These are phyloP conservation scores for Coenonympha arcania DNA, from an alignment of 2,888 invertebrate genomes.

Conservation along the genomic window DNA sequence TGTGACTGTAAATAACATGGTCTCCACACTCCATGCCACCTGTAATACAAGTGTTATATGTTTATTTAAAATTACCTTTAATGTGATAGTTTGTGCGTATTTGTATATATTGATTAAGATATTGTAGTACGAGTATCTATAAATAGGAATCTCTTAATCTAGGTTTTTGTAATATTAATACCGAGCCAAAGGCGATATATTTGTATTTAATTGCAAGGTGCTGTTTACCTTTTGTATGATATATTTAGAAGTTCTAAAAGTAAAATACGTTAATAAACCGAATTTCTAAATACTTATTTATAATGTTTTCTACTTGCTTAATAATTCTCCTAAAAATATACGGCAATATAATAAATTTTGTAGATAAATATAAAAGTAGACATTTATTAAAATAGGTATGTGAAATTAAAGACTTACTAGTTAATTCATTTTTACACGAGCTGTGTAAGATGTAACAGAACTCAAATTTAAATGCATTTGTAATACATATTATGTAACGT, in stretches of 20 bases:
- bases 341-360: neutral
- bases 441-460: slow-evolving; percentile 15
- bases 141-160: slow-evolving; percentile 51
- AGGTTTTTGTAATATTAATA: slow-evolving; percentile 37
- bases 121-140: slow-evolving; percentile 24
- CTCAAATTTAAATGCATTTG: slow-evolving; percentile 23
- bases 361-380: slow-evolving; percentile 1
- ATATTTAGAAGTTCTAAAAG: slow-evolving; percentile 56
- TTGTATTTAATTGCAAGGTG: slow-evolving; percentile 61
- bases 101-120: slow-evolving; percentile 38
- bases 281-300: slow-evolving; percentile 41
- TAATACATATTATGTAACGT: slow-evolving; percentile 25
- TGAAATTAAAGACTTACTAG: slow-evolving; percentile 22
- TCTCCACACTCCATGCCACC: slow-evolving; percentile 51
- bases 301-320: slow-evolving; percentile 15
- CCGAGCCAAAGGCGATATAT: slow-evolving; percentile 65
- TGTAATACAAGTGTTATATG: slow-evolving; percentile 35
- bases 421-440: slow-evolving; percentile 18
- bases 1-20: slow-evolving; percentile 38
- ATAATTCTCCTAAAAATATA: neutral
- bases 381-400: slow-evolving; percentile 12
- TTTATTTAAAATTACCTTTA: slow-evolving; percentile 26
- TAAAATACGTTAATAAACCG: slow-evolving; percentile 43
- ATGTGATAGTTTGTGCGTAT: slow-evolving; percentile 39
- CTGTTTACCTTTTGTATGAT: slow-evolving; percentile 52